Evolutionary conservation across 2,113 vertebrate genomes (phyloP), one percentile per base, ranked within the genome.

Genomic region (Zootoca vivipara): DNA sequence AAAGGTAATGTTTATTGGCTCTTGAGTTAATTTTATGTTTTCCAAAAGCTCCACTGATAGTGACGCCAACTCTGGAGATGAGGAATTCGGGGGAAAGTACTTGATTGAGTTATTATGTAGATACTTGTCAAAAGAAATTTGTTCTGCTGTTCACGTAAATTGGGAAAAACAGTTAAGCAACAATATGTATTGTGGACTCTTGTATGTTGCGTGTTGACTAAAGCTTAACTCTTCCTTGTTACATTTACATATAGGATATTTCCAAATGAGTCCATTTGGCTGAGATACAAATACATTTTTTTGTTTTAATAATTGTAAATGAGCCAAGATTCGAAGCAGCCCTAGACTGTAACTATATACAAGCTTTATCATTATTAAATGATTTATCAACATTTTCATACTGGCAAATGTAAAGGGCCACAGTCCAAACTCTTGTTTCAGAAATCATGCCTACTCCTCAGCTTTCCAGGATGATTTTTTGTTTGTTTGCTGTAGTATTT

Each of bases 1-100:
- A 79, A 99, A 98, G 98, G 99, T 99, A 93, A 95, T 65, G 8
- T 82, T 78, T 1, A 2, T 56, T 88, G 89, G 1, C 0, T 15
- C 72, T 88, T 90, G 4, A 56, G 4, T 12, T 1, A 72, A 56
- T 28, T 69, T 64, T 52, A 9, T 65, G 12, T 89, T 0, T 62
- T 28, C 42, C 28, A 30, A 20, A 24, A 1, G 28, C 42, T 26
- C 2, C 15, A 72, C 64, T 1, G 6, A 62, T 38, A 85, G 30
- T n/a, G 20, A 67, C 20, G 5, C 72, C 69, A 67, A 67, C 38
- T 82, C 62, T 16, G 22, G n/a, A 67, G 16, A 58, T 10, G 18
- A 52, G 8, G 46, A 28, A 22, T 22, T 81, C 28, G 62, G 52
- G 13, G 70, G 3, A 1, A 83, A 4, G 7, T 46, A 35, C n/a